These are phyloP conservation scores for Adelosebastes latens DNA, from an alignment of 2,797 vertebrate genomes.

Conservation along the genomic window DNA sequence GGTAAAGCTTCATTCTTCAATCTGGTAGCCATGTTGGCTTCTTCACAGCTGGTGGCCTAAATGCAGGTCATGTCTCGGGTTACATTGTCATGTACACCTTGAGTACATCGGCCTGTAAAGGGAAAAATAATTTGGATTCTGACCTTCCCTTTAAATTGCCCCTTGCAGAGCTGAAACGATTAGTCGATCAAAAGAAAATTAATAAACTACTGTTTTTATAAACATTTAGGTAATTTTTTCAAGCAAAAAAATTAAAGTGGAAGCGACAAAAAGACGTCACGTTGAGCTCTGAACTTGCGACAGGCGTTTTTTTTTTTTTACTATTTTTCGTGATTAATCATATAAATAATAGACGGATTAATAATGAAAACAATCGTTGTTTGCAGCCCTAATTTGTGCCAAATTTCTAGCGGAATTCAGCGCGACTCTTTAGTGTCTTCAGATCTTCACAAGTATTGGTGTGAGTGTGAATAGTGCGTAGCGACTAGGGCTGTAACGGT, in stretches of 20 bases:
- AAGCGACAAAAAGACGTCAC: not conserved
- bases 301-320: too few species aligned
- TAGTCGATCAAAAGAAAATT: not conserved
- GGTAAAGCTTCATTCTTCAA: not conserved
- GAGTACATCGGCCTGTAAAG: not conserved
- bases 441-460: not conserved
- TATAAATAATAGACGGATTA: too few species aligned
- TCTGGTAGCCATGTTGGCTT: conserved; percentile 9
- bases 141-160: not conserved
- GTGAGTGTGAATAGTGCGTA: not conserved
- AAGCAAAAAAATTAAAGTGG: not conserved
- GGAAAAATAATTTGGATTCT: not conserved
- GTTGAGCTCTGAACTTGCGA: not conserved
- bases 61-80: conserved; percentile 5
- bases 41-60: conserved; percentile 3
- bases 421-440: not conserved
- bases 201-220: not conserved
- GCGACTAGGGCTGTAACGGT: not conserved
- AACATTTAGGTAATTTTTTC: not conserved
- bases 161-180: not conserved
- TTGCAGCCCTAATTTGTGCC: not conserved
- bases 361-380: not conserved
- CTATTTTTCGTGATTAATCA: too few species aligned
- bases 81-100: not conserved
- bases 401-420: not conserved